Conservation (phyloP, 1,140 invertebrate species). For the Aphaenogaster rudis region DNA sequence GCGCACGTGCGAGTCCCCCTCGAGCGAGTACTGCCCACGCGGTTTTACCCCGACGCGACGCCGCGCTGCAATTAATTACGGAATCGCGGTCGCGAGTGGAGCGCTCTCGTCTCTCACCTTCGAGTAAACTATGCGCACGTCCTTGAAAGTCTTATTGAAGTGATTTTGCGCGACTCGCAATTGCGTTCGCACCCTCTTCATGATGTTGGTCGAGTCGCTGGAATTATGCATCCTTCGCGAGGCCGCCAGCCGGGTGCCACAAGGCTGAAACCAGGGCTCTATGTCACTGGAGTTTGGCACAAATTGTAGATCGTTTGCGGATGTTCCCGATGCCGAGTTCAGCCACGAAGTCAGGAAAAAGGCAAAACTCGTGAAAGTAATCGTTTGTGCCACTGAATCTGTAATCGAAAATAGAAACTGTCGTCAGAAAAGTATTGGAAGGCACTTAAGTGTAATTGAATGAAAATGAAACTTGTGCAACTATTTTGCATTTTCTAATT, state of each 20-base stretch:
- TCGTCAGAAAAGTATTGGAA: slow-evolving; percentile 31
- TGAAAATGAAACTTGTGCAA: slow-evolving; percentile 1
- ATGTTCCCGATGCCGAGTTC: slow-evolving; percentile 68
- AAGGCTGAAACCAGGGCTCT: slow-evolving; percentile 84
- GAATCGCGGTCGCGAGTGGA: slow-evolving; percentile 66
- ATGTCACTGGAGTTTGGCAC: slow-evolving; percentile 68
- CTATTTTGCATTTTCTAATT: slow-evolving; percentile 13
- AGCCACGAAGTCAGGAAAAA: slow-evolving; percentile 82
- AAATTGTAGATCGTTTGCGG: slow-evolving; percentile 67
- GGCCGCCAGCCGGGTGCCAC: slow-evolving; percentile 79
- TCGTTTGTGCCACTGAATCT: slow-evolving; percentile 85
- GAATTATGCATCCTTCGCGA: slow-evolving; percentile 70
- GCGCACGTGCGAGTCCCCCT: slow-evolving; percentile 71
- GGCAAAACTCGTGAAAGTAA: slow-evolving; percentile 83
- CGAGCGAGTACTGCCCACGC: slow-evolving; percentile 67
- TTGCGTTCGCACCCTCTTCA: slow-evolving; percentile 84
- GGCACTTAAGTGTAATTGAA: not conserved
- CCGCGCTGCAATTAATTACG: slow-evolving; percentile 70
- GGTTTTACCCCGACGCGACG: slow-evolving; percentile 45
- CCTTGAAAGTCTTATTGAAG: slow-evolving; percentile 80
- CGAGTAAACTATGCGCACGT: slow-evolving; percentile 82
- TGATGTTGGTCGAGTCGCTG: slow-evolving; percentile 81
- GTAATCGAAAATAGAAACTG: slow-evolving; percentile 70
- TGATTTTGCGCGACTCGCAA: slow-evolving; percentile 83
- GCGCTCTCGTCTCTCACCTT: slow-evolving; percentile 76